Evolutionary conservation across 2,888 invertebrate species (phyloP).

Genomic region (Eupithecia pulchellata): DNA sequence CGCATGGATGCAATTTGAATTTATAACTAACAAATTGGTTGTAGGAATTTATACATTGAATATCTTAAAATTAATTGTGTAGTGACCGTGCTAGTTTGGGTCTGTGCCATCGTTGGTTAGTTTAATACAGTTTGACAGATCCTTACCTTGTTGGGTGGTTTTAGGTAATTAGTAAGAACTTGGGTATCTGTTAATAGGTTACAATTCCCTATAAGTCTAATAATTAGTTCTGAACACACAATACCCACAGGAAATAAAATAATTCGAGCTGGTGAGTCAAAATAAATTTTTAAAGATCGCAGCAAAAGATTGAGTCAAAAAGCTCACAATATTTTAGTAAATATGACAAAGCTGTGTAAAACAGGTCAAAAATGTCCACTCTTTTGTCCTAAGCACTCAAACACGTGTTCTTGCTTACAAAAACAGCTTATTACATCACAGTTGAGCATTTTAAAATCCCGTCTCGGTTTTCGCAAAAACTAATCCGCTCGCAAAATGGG

Average conservation of each 20-base stretch:
- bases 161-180: constrained; percentile 12
- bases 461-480: constrained; percentile 67
- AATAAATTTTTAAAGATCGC: too few relatives aligned
- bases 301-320: not conserved
- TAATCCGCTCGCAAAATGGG: constrained; percentile 52
- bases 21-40: constrained; percentile 84
- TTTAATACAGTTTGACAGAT: constrained; percentile 40
- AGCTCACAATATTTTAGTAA: not conserved
- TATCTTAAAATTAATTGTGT: constrained; percentile 81
- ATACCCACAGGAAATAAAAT: not conserved
- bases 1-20: constrained; percentile 83
- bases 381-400: not conserved
- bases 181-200: too few relatives aligned
- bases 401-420: constrained; percentile 13
- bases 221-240: too few relatives aligned
- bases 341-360: not conserved
- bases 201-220: too few relatives aligned
- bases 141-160: constrained; percentile 32
- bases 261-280: not conserved
- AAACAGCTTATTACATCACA: constrained; percentile 42
- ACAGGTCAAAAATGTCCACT: not conserved
- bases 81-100: constrained; percentile 63
- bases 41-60: constrained; percentile 80
- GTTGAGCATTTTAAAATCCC: constrained; percentile 56
- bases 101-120: constrained; percentile 39